Percentiles rank a stretch among this genome's conserved stretches.
These are phyloP conservation scores for Lipophrys pholis DNA, from an alignment of 2,113 vertebrate genomes.

Conservation along the genomic window DNA sequence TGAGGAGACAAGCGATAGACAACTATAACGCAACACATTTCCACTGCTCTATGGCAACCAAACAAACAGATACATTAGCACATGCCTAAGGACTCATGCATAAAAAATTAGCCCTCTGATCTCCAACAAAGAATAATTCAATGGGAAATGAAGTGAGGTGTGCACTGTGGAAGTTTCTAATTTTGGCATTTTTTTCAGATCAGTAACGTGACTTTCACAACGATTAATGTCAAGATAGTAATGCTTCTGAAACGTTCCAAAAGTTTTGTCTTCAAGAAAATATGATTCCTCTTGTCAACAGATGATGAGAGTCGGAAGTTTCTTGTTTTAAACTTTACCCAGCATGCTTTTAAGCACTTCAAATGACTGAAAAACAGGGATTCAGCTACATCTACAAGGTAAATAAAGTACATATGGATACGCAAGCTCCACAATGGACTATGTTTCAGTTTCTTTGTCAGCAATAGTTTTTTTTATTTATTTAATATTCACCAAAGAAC, in stretches of 20 bases:
- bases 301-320: background rate
- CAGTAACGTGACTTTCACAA: background rate
- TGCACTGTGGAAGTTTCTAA: background rate
- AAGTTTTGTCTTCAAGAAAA: background rate
- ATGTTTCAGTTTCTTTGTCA: too few relatives aligned
- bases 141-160: slow-evolving; percentile 27
- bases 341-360: too few relatives aligned
- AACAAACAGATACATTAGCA: slow-evolving; percentile 53
- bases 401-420: too few relatives aligned
- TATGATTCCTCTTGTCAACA: background rate
- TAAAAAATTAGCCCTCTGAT: slow-evolving; percentile 45
- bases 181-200: background rate
- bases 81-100: slow-evolving; percentile 42
- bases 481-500: too few relatives aligned
- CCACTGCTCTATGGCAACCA: slow-evolving; percentile 55
- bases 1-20: slow-evolving; percentile 73
- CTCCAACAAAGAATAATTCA: slow-evolving; percentile 43
- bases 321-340: too few relatives aligned
- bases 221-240: background rate
- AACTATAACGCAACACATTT: slow-evolving; percentile 61
- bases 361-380: too few relatives aligned
- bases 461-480: too few relatives aligned
- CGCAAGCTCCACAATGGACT: too few relatives aligned
- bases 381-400: too few relatives aligned
- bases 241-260: background rate